Evolutionary conservation across 2,797 vertebrate species (phyloP), one percentile per base, ranked within the genome.

Genomic region (Tauraco hartlaubi): DNA sequence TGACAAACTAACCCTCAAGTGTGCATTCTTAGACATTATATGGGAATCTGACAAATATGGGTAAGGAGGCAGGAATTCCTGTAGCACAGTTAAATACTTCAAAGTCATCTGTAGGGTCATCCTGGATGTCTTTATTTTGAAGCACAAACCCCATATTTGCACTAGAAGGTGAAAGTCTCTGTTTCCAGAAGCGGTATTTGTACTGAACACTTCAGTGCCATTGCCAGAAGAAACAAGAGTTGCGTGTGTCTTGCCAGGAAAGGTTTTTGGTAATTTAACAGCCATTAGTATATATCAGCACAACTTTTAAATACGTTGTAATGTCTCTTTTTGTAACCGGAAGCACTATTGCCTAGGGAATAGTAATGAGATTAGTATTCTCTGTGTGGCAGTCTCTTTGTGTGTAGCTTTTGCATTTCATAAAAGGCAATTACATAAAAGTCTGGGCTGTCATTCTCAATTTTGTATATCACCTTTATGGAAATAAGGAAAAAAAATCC

Each of bases 401-500:
- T 80, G 25, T 46, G 63, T 79, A 72, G 88, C 59, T 94, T 94
- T 96, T 85, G 21, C 62, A 58, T 92, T 96, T 92, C 68, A 64
- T 59, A 68, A 90, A 94, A 94, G 67, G 37, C 52, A 85, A 83
- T 96, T 89, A 83, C 49, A 55, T 69, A 77, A 59, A 96, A 74
- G 63, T 90, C 85, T 91, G 21, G 18, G 19, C 77, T 94, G 68
- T 92, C 94, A 74, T 61, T 77, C 69, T 94, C 54, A 76, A 44
- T 90, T 96, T 96, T 88, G 49, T 68, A 90, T 29, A 6, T 48
- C 80, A 92, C 54, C 54, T 83, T 94, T 96, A 85, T 58, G 61
- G 78, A 97, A 96, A 96, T 95, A 94, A 90, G 37, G 26, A 16
- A 62, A 74, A 59, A 67, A 82, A 66, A 56, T 29, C 74, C 68